Evolutionary conservation across 1,140 invertebrate genomes (phyloP).

Genomic region (Plectrocnemia conspersa): DNA sequence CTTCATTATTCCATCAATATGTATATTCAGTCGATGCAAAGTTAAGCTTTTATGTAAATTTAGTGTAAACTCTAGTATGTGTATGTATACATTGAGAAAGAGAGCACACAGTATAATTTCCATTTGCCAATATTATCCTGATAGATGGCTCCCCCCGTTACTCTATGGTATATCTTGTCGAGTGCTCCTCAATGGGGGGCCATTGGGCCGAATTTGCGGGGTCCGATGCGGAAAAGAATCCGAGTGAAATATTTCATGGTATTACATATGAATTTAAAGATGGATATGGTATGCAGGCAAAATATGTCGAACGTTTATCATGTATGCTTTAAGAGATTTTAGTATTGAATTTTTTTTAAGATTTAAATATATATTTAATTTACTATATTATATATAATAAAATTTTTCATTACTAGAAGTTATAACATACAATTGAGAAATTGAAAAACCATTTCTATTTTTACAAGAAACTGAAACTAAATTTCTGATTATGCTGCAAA

Average conservation of each 20-base stretch:
- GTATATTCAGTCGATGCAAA: slow-evolving; percentile 15
- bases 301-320: too few relatives aligned
- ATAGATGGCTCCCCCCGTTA: slow-evolving; percentile 10
- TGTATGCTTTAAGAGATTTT: too few relatives aligned
- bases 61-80: slow-evolving; percentile 19
- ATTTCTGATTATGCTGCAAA: too few relatives aligned
- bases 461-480: too few relatives aligned
- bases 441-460: too few relatives aligned
- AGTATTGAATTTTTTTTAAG: too few relatives aligned
- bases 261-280: not conserved
- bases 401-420: too few relatives aligned
- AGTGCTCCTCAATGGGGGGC: slow-evolving; percentile 1
- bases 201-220: not conserved
- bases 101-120: slow-evolving; percentile 20
- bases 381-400: too few relatives aligned
- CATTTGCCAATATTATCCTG: slow-evolving; percentile 31
- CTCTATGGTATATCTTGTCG: not conserved
- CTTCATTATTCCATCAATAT: slow-evolving; percentile 30
- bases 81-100: not conserved
- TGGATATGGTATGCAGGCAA: too few relatives aligned
- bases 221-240: not conserved
- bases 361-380: too few relatives aligned
- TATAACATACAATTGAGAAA: too few relatives aligned
- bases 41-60: slow-evolving; percentile 33
- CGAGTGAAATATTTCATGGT: not conserved